Conservation (phyloP, 2,797 vertebrate genomes). For the Pseudomugil gertrudae region DNA sequence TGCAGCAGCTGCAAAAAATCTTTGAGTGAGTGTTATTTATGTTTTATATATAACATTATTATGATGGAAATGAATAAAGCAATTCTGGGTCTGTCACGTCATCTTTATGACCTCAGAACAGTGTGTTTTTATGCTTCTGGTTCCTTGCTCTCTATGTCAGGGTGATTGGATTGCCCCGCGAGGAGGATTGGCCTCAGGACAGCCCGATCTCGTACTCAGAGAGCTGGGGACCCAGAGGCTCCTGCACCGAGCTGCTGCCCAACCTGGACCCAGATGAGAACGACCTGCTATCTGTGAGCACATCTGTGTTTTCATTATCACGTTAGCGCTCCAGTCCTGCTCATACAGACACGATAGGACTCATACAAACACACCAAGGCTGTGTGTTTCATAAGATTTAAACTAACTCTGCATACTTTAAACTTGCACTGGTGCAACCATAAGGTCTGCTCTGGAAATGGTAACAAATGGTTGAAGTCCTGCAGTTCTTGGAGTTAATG, state of each 20-base stretch:
- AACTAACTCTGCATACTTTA: neutral
- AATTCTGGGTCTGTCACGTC: no score
- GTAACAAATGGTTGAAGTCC: neutral
- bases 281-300: conserved; percentile 77
- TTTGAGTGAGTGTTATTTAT: conserved; percentile 77
- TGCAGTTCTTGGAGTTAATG: no score
- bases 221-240: conserved; percentile 50
- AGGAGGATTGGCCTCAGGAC: conserved; percentile 82
- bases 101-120: no score
- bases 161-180: conserved; percentile 76
- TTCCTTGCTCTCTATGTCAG: conserved; percentile 43
- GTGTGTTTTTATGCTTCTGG: neutral
- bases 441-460: neutral
- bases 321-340: neutral
- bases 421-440: neutral
- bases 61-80: neutral
- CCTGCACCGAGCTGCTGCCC: conserved; percentile 61
- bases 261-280: conserved; percentile 67
- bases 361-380: neutral
- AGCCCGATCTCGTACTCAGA: conserved; percentile 72
- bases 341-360: neutral
- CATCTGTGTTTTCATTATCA: conserved; percentile 4
- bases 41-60: neutral
- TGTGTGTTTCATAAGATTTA: no score
- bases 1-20: conserved; percentile 83